These are phyloP conservation scores for Steatornis caripensis DNA, from an alignment of 2,113 vertebrate genomes.

Conservation along the genomic window DNA sequence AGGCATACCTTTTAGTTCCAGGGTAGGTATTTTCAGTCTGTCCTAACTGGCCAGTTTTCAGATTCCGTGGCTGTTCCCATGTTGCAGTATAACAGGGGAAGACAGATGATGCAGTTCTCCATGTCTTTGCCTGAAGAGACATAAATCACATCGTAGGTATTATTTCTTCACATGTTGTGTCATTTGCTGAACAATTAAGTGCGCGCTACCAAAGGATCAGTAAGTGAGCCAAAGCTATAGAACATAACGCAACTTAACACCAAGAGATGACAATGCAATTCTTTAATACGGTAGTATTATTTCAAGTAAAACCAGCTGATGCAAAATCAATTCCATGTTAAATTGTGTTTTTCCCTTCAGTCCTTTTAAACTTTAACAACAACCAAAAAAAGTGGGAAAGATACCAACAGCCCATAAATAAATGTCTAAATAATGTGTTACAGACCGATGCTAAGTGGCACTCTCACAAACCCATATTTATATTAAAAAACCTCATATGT, in stretches of 20 bases:
- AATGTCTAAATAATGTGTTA: not conserved
- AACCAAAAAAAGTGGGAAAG: not conserved
- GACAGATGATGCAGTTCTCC: not conserved
- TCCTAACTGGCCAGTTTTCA: not conserved
- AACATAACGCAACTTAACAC: not conserved
- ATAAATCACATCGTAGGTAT: not conserved
- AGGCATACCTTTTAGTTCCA: not conserved
- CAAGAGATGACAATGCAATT: not conserved
- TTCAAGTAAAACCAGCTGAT: not conserved
- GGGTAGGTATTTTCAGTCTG: not conserved
- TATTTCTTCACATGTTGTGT: slow-evolving; percentile 6
- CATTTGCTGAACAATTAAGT: slow-evolving; percentile 1
- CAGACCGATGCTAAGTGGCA: not conserved
- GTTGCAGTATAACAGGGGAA: not conserved
- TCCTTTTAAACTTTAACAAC: not conserved
- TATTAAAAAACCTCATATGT: not conserved
- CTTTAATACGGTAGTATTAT: not conserved
- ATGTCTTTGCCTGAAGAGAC: not conserved
- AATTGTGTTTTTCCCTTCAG: not conserved
- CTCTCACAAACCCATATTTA: not conserved
- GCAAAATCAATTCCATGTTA: slow-evolving; percentile 6
- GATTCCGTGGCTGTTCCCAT: not conserved
- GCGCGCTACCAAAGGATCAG: not conserved
- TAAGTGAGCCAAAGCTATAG: not conserved
- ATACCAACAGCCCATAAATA: not conserved